Evolutionary conservation across 2,113 vertebrate genomes (phyloP).

Genomic region (Seriola dumerili): DNA sequence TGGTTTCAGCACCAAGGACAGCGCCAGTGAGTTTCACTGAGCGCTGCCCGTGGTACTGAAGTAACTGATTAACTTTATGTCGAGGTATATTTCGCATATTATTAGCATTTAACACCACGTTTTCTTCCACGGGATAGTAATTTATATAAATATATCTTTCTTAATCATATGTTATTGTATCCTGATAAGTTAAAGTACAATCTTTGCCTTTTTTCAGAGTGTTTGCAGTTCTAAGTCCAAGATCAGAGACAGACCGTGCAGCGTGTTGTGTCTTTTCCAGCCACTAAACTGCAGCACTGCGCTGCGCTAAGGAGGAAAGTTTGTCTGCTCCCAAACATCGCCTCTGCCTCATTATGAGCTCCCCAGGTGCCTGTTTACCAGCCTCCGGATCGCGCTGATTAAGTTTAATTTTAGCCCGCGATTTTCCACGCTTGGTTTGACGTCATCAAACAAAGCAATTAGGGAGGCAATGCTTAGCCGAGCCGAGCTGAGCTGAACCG

Average conservation of each 20-base stretch:
- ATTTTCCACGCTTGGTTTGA: constrained; percentile 63
- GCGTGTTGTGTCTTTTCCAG: constrained; percentile 45
- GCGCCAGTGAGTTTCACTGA: not conserved
- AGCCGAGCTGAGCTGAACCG: constrained; percentile 24
- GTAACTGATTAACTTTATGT: not conserved
- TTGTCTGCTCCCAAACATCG: constrained; percentile 1
- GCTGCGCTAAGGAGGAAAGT: constrained; percentile 40
- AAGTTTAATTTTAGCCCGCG: constrained; percentile 62
- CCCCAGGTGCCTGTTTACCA: constrained; percentile 50
- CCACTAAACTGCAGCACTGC: constrained; percentile 58
- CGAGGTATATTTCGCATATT: not conserved
- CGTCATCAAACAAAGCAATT: constrained; percentile 68
- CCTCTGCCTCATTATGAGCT: constrained; percentile 17
- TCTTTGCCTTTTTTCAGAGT: not conserved
- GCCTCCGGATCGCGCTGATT: constrained; percentile 44
- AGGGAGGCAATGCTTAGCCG: constrained; percentile 1
- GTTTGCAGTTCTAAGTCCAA: not conserved
- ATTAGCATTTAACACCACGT: not conserved
- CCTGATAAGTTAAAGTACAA: not conserved
- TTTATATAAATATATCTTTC: not conserved
- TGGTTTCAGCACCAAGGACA: constrained; percentile 46
- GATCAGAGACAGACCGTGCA: not conserved
- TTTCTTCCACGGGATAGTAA: too few species aligned
- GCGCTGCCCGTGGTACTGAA: constrained; percentile 52
- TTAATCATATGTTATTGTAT: not conserved